Percentiles rank a stretch among this genome's conserved stretches.
phyloP scores from a whole-genome alignment of 2,113 vertebrate genomes.

The Channa argus region DNA sequence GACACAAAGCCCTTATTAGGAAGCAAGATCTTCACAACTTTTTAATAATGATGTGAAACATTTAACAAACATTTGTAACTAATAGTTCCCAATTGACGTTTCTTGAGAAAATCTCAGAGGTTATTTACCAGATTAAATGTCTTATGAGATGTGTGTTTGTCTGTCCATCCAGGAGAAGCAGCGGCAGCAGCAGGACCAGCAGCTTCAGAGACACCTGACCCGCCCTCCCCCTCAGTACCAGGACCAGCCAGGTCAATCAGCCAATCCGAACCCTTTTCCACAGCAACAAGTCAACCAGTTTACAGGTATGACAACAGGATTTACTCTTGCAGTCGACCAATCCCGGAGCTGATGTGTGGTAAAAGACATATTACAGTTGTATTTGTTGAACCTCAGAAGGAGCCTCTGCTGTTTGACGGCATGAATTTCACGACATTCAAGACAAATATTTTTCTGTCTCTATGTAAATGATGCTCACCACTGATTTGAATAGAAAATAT shows the following conservation, averaged over 20 bases:
- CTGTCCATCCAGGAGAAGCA: constrained; percentile 89
- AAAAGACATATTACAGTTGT: no score
- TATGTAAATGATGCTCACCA: constrained; percentile 55
- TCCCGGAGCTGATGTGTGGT: no score
- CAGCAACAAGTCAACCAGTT: constrained; percentile 89
- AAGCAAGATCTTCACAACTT: no score
- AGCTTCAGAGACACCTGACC: constrained; percentile 94
- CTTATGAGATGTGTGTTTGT: background rate
- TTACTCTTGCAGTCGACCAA: no score
- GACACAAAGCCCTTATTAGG: no score
- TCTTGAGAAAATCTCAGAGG: no score
- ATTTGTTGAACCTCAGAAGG: no score
- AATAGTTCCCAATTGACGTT: no score
- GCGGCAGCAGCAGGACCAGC: constrained; percentile 91
- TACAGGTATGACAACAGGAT: constrained; percentile 79
- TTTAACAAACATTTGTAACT: no score
- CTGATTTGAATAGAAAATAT: constrained; percentile 71
- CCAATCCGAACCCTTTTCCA: constrained; percentile 89
- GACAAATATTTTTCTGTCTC: constrained; percentile 8
- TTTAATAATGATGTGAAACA: no score
- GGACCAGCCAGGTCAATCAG: constrained; percentile 84
- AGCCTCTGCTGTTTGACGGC: no score
- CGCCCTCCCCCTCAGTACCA: constrained; percentile 96
- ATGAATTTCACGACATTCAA: background rate
- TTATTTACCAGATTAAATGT: background rate